Evolutionary conservation across 2,888 invertebrate genomes (phyloP), one percentile per base, ranked within the genome.

Genomic region (Miltochrista miniata): DNA sequence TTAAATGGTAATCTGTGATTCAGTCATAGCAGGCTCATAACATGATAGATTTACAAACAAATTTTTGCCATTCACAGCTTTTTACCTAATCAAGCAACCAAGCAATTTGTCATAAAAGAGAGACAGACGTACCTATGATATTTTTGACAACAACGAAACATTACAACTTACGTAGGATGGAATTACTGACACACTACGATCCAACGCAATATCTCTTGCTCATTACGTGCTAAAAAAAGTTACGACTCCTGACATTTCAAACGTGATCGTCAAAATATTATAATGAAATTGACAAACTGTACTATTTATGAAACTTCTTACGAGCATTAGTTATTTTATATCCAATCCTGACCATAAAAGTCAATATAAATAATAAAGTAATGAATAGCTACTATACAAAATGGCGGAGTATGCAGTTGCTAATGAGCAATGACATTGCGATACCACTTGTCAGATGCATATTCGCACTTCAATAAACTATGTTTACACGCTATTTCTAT

Each of bases 391-490:
- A 2, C 12, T 29, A 44, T 35, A 24, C 44, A 44, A 43, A 33
- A 44, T 44, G 44, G 35, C 44, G 24, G 2, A 44, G 35, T 35
- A 44, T 44, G 13, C 44, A 44, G 5, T 11, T 24, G 33, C 24
- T 38, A 43, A 48, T 38, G 38, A 48, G 33, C 7, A 13, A 12
- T 33, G 33, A 43, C 48, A 48, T 43, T 43, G 37, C 29, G 4
- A 41, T 12, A 44, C 12, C 12, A 39, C 45, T 45, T 50, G 50
- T 45, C 45, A 50, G 40, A 49, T 49, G 15, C 45, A 50, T 45
- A 50, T 50, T 50, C 44, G 30, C 50, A 50, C 45, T 40, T 45
- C 50, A 40, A 50, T 50, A 35, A 45, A 40, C 12, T 45, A 15
- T 40, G 45, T 50, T 50, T 45, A 44, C 50, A 45, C 40, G 40